These are phyloP conservation scores for Mythimna pallens DNA, from an alignment of 2,888 invertebrate genomes.

Conservation along the genomic window DNA sequence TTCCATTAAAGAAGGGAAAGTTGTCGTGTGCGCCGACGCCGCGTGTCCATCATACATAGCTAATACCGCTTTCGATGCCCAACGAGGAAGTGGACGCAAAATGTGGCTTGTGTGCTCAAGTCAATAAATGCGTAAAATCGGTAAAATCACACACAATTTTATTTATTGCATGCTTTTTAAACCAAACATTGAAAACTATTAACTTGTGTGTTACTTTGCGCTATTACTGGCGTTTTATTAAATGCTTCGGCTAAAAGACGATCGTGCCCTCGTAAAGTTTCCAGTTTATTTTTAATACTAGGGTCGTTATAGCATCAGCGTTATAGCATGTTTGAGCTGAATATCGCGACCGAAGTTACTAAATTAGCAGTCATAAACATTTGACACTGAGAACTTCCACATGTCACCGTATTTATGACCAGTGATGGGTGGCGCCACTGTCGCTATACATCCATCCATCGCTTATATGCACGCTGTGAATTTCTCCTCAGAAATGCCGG, in stretches of 20 bases:
- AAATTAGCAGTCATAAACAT: constrained; percentile 52
- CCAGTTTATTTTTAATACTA: constrained; percentile 53
- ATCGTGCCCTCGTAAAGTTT: constrained; percentile 40
- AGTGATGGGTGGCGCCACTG: constrained; percentile 62
- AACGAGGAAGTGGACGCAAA: constrained; percentile 82
- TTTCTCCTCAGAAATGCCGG: constrained; percentile 73
- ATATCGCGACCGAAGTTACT: constrained; percentile 51
- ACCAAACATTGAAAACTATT: constrained; percentile 14
- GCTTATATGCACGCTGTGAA: constrained; percentile 66
- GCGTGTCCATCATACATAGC: constrained; percentile 85
- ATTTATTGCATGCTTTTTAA: constrained; percentile 41
- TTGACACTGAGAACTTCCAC: constrained; percentile 52
- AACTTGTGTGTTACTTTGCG: constrained; percentile 1
- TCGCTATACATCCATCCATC: constrained; percentile 55
- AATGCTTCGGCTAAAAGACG: constrained; percentile 24
- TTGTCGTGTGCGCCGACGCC: constrained; percentile 80
- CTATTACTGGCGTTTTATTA: constrained; percentile 10
- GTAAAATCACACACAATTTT: constrained; percentile 45
- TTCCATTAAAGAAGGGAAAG: constrained; percentile 88
- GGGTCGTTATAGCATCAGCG: constrained; percentile 37
- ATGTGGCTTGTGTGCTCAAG: constrained; percentile 60
- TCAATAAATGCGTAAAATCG: constrained; percentile 51
- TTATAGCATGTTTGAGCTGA: constrained; percentile 51
- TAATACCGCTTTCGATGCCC: constrained; percentile 87
- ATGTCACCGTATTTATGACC: constrained; percentile 50